Conservation (phyloP, 2,888 invertebrate species). For the Thyatira batis region DNA sequence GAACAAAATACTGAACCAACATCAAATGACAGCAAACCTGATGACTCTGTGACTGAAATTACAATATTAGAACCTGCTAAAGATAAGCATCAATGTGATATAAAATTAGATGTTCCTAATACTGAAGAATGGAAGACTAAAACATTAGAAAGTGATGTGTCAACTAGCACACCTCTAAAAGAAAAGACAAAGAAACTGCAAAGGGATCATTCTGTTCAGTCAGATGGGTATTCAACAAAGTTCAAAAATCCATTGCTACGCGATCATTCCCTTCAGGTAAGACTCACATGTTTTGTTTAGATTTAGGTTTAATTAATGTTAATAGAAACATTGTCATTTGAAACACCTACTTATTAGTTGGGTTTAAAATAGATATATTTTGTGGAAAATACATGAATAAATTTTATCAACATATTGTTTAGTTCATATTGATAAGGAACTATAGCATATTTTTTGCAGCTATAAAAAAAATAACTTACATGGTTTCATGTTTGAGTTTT, state of each 20-base stretch:
- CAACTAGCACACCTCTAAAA: slow-evolving; percentile 52
- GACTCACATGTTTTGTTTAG: no score
- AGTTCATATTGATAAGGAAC: no score
- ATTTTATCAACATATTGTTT: no score
- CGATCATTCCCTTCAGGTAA: slow-evolving; percentile 78
- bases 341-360: no score
- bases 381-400: no score
- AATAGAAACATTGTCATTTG: no score
- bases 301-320: no score
- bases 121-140: slow-evolving; percentile 67
- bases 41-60: slow-evolving; percentile 61
- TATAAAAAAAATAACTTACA: no score
- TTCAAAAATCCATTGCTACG: slow-evolving; percentile 73
- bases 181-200: slow-evolving; percentile 58
- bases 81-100: slow-evolving; percentile 43
- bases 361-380: no score
- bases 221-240: slow-evolving; percentile 70
- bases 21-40: slow-evolving; percentile 65
- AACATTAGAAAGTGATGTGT: slow-evolving; percentile 64
- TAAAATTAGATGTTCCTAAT: slow-evolving; percentile 60
- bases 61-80: slow-evolving; percentile 58
- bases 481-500: no score
- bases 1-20: slow-evolving; percentile 39
- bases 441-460: no score
- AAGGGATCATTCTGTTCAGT: slow-evolving; percentile 74